A percentile compares a stretch with the other conserved stretches of the same genome.
Conservation (phyloP, 2,888 invertebrate species). For the Andrena fulva region DNA sequence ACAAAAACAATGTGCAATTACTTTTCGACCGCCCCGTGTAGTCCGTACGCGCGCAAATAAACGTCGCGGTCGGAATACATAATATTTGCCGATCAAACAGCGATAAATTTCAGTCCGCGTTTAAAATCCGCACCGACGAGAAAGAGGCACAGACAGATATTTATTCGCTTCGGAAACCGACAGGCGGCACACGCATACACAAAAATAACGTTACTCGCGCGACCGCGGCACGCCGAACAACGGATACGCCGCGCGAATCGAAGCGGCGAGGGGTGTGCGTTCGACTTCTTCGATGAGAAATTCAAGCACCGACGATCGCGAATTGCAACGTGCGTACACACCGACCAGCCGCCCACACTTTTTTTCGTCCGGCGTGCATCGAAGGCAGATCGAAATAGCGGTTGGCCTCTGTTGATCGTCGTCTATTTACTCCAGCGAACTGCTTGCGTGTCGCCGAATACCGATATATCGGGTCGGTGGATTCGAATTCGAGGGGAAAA, state of each 20-base stretch:
- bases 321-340: background rate
- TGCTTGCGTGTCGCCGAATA: background rate
- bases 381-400: constrained; percentile 9
- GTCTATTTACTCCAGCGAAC: background rate
- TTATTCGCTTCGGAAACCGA: background rate
- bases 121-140: no score
- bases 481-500: constrained; percentile 29
- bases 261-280: background rate
- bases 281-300: background rate
- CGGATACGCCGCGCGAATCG: background rate
- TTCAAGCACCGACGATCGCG: background rate
- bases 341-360: background rate
- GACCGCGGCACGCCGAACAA: background rate
- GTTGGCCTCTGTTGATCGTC: background rate
- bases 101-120: background rate
- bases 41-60: background rate
- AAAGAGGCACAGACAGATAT: background rate
- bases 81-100: background rate
- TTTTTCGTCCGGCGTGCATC: background rate
- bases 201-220: background rate
- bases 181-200: background rate
- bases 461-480: constrained; percentile 29
- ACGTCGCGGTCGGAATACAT: background rate
- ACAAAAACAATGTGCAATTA: background rate
- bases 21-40: background rate